phyloP scores from a whole-genome alignment of 1,140 invertebrate species.

The Matsumurasca onukii region DNA sequence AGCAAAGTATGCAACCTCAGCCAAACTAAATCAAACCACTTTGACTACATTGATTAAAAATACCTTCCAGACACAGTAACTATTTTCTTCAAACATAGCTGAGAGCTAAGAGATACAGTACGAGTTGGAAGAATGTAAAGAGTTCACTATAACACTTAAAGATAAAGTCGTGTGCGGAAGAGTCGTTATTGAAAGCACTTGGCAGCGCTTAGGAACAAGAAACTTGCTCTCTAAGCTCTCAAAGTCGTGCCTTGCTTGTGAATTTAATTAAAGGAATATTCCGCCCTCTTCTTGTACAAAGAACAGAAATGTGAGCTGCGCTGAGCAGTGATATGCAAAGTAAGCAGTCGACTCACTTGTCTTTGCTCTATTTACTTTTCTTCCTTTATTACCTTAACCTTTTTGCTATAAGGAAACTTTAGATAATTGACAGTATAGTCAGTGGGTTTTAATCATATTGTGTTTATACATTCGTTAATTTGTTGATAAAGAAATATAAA shows the following conservation, averaged over 20 bases:
- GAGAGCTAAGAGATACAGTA: too few species aligned
- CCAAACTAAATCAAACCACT: background rate
- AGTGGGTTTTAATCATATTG: background rate
- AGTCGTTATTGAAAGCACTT: background rate
- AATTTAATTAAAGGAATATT: slow-evolving; percentile 1
- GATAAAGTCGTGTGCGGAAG: background rate
- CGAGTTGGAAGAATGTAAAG: background rate
- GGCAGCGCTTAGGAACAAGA: background rate
- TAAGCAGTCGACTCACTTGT: background rate
- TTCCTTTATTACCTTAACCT: background rate
- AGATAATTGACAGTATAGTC: background rate
- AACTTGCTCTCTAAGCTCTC: background rate
- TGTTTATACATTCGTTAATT: too few species aligned
- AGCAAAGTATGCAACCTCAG: background rate
- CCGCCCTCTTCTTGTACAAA: too few species aligned
- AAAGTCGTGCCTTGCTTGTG: background rate
- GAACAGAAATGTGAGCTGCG: too few species aligned
- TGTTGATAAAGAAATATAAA: too few species aligned
- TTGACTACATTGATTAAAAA: background rate
- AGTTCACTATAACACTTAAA: background rate
- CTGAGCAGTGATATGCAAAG: background rate
- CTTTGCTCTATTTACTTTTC: background rate
- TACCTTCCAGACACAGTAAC: too few species aligned
- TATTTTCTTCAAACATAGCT: too few species aligned
- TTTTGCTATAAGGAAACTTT: background rate